Base-by-base conservation (phyloP, 2,888 invertebrate species). In the Lottia gigantea region DNA sequence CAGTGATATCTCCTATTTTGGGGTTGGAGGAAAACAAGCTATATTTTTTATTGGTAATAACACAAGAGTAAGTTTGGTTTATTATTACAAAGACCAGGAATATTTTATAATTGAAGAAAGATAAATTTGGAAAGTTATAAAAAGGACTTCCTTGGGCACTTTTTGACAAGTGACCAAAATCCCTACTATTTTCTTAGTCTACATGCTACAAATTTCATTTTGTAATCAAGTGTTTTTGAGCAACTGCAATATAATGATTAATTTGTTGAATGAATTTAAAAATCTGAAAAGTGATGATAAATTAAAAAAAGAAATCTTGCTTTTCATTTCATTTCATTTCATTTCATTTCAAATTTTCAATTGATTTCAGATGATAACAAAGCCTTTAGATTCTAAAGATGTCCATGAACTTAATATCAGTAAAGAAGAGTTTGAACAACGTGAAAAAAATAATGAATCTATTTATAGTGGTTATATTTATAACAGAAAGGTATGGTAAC, bases 1-100 rank as follows among this genome's bases (percentile, higher is more conserved):
- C 82, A 87, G 87, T 76, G 88, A 88, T 71, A 88, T 88, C 46
- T 88, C 88, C 0, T 88, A 87, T 78, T 88, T 88, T 80, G 88
- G 88, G 47, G 88, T 88, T 0, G 88, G 88, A 16, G 88, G 88
- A 7, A 88, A 88, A 76, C 88, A 88, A 72, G 88, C 88, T 46
- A 81, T 87, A 46, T 88, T 88, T 81, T 88, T 86, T 71, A 87
- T 88, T 67, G 88, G 88, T 46, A 83, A 77, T 40, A 77, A 87
- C 1, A 85, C 86, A 15, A 75, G 85, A 79, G 87, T 87, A 74
- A 75, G 83, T 55, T 16, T 4, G 31, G 31, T 31, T 31, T 3
- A 31, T 6, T 31, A 3, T 31, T 31, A 40, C 7, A 40, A 40
- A 8, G 40, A 40, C 8, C 7, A 40, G 11, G 7, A 40, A 40